These are phyloP conservation scores for Perodicticus potto DNA, from an alignment of 2,797 vertebrate species.

Conservation along the genomic window DNA sequence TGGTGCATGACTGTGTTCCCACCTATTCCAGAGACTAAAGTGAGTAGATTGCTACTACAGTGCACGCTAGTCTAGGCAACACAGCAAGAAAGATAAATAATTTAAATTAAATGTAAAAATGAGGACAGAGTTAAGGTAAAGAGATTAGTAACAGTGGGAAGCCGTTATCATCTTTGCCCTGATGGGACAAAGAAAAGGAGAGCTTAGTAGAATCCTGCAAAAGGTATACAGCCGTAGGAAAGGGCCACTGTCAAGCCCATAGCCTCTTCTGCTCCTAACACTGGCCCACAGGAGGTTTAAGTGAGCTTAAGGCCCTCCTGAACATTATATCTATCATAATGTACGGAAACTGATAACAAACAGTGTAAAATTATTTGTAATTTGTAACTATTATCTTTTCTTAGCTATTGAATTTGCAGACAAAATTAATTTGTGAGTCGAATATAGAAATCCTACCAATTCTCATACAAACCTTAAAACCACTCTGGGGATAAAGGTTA, in stretches of 20 bases:
- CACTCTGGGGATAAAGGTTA: not conserved
- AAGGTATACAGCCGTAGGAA: not conserved
- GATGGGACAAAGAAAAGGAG: conserved; percentile 3
- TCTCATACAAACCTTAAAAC: conserved; percentile 46
- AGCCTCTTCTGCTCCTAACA: not conserved
- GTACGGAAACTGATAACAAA: not conserved
- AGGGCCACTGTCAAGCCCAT: not conserved
- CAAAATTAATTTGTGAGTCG: not conserved
- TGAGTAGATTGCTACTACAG: too few species aligned
- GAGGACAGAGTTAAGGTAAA: conserved; percentile 24
- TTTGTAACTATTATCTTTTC: conserved; percentile 33
- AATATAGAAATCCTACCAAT: conserved; percentile 4
- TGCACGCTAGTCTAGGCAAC: not conserved
- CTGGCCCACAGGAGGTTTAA: not conserved
- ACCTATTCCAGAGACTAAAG: not conserved
- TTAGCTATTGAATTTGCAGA: conserved; percentile 29
- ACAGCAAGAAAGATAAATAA: not conserved
- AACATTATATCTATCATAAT: not conserved
- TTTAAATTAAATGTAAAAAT: not conserved
- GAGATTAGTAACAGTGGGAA: conserved; percentile 3
- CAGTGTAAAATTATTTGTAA: conserved; percentile 29
- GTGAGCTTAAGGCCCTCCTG: conserved; percentile 12
- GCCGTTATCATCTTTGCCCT: not conserved
- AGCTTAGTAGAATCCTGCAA: not conserved
- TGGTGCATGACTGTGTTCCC: not conserved